phyloP scores from a whole-genome alignment of 2,113 vertebrate genomes.

The Pangasianodon hypophthalmus region DNA sequence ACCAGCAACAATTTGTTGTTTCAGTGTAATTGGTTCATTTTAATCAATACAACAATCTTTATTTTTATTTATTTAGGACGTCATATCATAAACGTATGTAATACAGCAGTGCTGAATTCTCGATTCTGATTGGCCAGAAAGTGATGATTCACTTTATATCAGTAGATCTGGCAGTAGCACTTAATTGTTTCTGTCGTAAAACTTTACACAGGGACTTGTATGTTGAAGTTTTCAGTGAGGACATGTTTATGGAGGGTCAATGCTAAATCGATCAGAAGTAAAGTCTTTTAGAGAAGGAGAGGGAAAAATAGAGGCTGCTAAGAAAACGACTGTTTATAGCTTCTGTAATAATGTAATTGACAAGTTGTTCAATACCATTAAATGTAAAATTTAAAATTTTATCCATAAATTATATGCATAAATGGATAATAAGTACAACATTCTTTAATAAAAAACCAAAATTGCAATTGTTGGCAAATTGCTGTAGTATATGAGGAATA shows the following conservation, averaged over 20 bases:
- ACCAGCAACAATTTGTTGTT: neutral
- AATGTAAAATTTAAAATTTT: neutral
- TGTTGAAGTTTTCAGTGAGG: too few species aligned
- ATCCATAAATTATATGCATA: too few species aligned
- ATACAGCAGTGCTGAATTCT: neutral
- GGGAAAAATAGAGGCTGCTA: too few species aligned
- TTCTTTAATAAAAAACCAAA: neutral
- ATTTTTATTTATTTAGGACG: neutral
- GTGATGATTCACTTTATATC: neutral
- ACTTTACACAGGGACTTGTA: neutral
- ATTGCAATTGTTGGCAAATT: too few species aligned
- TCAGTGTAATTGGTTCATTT: neutral
- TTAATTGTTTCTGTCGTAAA: neutral
- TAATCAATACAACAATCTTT: neutral
- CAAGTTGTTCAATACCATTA: neutral
- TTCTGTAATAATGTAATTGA: too few species aligned
- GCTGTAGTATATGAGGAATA: too few species aligned
- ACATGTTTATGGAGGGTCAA: neutral
- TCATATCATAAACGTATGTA: neutral
- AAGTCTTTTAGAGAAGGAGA: neutral
- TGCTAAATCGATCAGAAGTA: neutral
- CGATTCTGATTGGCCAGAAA: neutral
- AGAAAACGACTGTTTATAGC: too few species aligned
- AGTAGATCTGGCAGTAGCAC: constrained; percentile 51
- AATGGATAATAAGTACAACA: too few species aligned